Conservation (phyloP, 1,140 invertebrate species). For the Reticulitermes speratus region DNA sequence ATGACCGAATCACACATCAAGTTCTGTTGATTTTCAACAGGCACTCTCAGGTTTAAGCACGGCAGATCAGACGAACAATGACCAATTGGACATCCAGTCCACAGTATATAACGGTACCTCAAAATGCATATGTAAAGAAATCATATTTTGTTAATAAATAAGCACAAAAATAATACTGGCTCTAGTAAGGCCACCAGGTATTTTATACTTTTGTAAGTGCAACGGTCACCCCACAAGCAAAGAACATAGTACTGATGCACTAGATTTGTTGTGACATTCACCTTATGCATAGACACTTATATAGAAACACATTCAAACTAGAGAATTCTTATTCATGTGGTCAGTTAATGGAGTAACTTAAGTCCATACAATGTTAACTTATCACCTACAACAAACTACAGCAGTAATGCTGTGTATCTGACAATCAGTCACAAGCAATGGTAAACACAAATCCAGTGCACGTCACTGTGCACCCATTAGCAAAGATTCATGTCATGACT, state of each 20-base stretch:
- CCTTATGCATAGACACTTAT: not conserved
- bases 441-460: no score
- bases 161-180: not conserved
- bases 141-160: not conserved
- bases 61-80: not conserved
- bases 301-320: not conserved
- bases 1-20: no score
- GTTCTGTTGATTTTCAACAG: no score
- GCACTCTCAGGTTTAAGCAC: no score
- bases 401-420: not conserved
- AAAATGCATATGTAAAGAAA: not conserved
- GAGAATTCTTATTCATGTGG: not conserved
- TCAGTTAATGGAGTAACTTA: not conserved
- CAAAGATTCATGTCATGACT: no score
- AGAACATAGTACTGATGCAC: slow-evolving; percentile 23
- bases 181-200: not conserved
- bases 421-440: not conserved
- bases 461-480: no score
- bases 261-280: not conserved
- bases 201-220: slow-evolving; percentile 25
- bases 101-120: not conserved
- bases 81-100: not conserved
- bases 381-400: not conserved
- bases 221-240: slow-evolving; percentile 6
- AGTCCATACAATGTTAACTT: not conserved